Evolutionary conservation across 2,113 vertebrate species (phyloP).

Genomic region (Scophthalmus maximus): DNA sequence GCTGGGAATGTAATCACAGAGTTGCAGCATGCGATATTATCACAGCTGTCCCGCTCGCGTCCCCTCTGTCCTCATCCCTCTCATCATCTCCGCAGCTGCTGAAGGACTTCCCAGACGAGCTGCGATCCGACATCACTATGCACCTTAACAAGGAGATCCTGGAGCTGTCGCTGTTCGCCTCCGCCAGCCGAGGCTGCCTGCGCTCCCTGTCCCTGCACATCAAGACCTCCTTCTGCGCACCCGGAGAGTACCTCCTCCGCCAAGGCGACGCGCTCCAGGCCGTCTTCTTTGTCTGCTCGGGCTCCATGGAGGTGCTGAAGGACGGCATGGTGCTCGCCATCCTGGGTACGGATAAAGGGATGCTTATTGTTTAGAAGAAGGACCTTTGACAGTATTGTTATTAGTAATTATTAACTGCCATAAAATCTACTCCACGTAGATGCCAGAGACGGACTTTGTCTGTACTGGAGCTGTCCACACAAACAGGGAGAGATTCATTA

Average conservation of each 20-base stretch:
- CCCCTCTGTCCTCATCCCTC: neutral
- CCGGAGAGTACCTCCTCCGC: conserved; percentile 95
- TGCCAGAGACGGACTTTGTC: too few species aligned
- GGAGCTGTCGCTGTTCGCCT: conserved; percentile 94
- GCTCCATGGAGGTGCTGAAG: conserved; percentile 99
- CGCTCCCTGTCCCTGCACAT: conserved; percentile 97
- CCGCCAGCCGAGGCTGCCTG: conserved; percentile 95
- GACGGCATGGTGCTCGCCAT: conserved; percentile 97
- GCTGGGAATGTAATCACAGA: conserved; percentile 17
- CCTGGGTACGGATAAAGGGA: conserved; percentile 87
- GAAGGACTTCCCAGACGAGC: conserved; percentile 97
- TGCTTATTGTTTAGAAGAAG: conserved; percentile 44
- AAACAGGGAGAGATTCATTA: neutral
- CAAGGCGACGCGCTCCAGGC: conserved; percentile 98
- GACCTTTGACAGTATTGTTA: conserved; percentile 32
- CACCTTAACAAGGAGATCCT: conserved; percentile 99
- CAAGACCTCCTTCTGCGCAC: conserved; percentile 97
- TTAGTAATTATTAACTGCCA: conserved; percentile 7
- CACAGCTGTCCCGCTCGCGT: conserved; percentile 6
- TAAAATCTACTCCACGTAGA: conserved; percentile 10
- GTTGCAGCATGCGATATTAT: conserved; percentile 33
- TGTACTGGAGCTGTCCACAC: neutral
- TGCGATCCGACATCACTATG: conserved; percentile 98
- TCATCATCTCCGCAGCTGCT: conserved; percentile 85
- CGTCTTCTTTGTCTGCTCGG: conserved; percentile 98